These are phyloP conservation scores for Diprion similis DNA, from an alignment of 1,140 invertebrate species.

Conservation along the genomic window DNA sequence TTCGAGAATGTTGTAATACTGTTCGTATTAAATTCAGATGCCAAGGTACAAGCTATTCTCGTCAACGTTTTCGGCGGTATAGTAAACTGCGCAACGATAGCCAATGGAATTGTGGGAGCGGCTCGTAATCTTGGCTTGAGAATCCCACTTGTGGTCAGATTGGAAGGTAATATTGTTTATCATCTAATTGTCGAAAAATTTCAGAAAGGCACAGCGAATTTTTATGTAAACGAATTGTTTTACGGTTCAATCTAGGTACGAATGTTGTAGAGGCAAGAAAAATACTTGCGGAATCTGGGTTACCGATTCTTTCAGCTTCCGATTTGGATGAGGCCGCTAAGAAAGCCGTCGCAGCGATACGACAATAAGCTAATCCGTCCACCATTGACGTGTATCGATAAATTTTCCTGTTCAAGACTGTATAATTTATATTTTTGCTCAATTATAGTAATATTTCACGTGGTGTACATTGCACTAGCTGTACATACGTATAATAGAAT, in stretches of 20 bases:
- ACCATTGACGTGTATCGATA: too few relatives aligned
- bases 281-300: constrained; percentile 81
- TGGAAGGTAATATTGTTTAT: constrained; percentile 83
- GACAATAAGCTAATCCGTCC: constrained; percentile 39
- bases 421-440: too few relatives aligned
- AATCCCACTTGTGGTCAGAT: constrained; percentile 89
- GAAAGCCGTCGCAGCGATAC: constrained; percentile 76
- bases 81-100: constrained; percentile 97
- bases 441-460: too few relatives aligned
- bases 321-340: constrained; percentile 93
- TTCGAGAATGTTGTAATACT: constrained; percentile 19
- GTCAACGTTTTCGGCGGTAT: constrained; percentile 99
- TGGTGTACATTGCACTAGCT: too few relatives aligned
- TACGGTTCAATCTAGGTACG: constrained; percentile 63
- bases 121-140: constrained; percentile 80
- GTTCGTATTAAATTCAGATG: constrained; percentile 64
- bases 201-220: neutral
- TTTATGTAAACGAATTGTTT: constrained; percentile 14
- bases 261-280: constrained; percentile 74
- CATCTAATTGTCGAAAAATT: neutral
- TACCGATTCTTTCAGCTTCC: constrained; percentile 81
- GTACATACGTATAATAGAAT: too few relatives aligned
- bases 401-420: too few relatives aligned
- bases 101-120: constrained; percentile 92
- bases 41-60: constrained; percentile 93